Conservation (phyloP, 2,797 vertebrate species). For the Balearica regulorum region DNA sequence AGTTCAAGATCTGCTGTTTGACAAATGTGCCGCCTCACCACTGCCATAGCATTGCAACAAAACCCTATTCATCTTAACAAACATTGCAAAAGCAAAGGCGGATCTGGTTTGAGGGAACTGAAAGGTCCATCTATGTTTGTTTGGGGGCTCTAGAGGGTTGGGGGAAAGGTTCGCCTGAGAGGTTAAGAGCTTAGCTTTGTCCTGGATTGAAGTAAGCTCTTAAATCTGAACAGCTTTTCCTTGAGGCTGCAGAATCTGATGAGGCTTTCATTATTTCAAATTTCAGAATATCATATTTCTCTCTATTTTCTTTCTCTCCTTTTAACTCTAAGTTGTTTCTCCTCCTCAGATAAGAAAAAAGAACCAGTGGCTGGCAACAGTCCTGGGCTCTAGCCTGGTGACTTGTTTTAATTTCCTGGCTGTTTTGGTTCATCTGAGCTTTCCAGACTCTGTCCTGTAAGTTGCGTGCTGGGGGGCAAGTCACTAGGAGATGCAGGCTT, state of each 20-base stretch:
- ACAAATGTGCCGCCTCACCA: neutral
- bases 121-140: conserved; percentile 51
- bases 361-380: neutral
- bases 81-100: neutral
- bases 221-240: neutral
- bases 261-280: conserved; percentile 8
- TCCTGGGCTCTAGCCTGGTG: neutral
- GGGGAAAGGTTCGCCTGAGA: neutral
- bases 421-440: neutral
- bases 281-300: neutral
- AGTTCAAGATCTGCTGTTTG: conserved; percentile 28
- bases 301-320: neutral
- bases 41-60: fast-evolving
- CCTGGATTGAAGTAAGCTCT: neutral
- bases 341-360: neutral
- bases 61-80: conserved; percentile 39
- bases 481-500: neutral
- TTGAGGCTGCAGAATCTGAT: neutral
- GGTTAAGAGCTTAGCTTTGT: neutral
- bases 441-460: neutral
- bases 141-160: neutral
- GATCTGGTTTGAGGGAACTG: neutral
- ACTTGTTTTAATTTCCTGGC: neutral
- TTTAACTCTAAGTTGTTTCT: neutral
- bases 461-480: neutral